Base-by-base conservation (phyloP, 2,888 invertebrate genomes). In the Agriopis leucophaearia region DNA sequence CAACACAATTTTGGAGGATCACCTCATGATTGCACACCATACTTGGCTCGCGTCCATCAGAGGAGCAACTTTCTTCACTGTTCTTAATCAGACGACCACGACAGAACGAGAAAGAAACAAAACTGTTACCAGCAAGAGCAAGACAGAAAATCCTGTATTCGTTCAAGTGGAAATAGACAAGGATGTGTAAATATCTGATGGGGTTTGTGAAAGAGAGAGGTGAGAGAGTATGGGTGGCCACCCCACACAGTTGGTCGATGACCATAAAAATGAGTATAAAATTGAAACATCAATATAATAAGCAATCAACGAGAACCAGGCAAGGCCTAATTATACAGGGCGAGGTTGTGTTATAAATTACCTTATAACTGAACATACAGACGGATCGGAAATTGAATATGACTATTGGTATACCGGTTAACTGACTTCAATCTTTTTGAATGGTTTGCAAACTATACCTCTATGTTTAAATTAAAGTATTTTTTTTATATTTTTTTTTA, bases 261-360 rank as follows among this genome's bases (percentile, higher is more conserved):
- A 90, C 93, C 94, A 93, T 94, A 94, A 94, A 93, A 94, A 94
- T 94, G 92, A 88, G 90, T 92, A 92, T 93, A 94, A 94, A 94
- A 94, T 94, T 94, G 93, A 94, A 93, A 93, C 94, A 94, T 94
- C 94, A 94, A 94, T 93, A 94, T 93, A 93, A 94, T 94, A 94
- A 92, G 93, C 92, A 94, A 94, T 93, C 93, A 94, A 88, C 89
- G 85, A 81, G 81, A 84, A 79, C 79, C 81, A 81, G 86, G 80
- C 83, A 87, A 83, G 84, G 80, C 88, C 88, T 93, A 93, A 94
- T 93, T 93, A 93, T 93, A 94, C 90, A 86, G 90, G 85, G 82
- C 86, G 87, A 85, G 88, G 83, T 81, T 84, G 84, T 80, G 88
- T 87, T 89, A 92, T 92, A 92, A 93, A 93, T 93, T 92, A 92